Conservation (phyloP, 2,888 invertebrate species). For the Heliconius erato region DNA sequence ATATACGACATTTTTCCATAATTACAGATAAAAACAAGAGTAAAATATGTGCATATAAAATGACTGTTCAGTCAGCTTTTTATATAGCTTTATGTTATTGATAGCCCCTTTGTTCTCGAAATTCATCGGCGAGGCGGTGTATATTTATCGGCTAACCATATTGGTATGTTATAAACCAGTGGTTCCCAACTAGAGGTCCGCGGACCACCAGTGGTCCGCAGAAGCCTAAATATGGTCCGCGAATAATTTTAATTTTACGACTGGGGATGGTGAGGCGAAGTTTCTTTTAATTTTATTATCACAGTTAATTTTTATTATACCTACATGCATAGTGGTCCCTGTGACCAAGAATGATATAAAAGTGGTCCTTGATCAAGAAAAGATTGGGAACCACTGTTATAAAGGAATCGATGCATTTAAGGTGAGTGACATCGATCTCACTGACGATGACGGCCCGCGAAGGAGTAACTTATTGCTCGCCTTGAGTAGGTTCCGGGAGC, state of each 20-base stretch:
- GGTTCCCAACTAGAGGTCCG: no score
- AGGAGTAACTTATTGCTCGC: slow-evolving; percentile 37
- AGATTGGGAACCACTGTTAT: slow-evolving; percentile 25
- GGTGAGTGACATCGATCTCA: slow-evolving; percentile 46
- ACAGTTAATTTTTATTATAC: no score
- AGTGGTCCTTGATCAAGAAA: no score
- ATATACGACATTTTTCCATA: not conserved
- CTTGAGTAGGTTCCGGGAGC: slow-evolving; percentile 43
- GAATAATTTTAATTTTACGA: no score
- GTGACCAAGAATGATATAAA: no score
- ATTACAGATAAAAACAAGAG: slow-evolving; percentile 9
- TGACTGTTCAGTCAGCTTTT: not conserved
- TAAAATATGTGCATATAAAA: slow-evolving; percentile 2
- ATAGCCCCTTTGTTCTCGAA: slow-evolving; percentile 45
- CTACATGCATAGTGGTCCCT: no score
- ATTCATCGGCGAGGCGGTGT: slow-evolving; percentile 32
- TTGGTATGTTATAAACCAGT: slow-evolving; percentile 34
- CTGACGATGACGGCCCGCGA: slow-evolving; percentile 35
- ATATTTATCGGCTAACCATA: slow-evolving; percentile 48
- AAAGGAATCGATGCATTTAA: slow-evolving; percentile 46
- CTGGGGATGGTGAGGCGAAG: no score
- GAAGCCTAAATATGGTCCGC: no score
- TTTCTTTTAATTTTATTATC: no score
- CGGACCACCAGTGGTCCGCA: no score
- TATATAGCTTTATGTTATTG: slow-evolving; percentile 18